Base-by-base conservation (phyloP, 2,797 vertebrate genomes). In the Spea hammondii region DNA sequence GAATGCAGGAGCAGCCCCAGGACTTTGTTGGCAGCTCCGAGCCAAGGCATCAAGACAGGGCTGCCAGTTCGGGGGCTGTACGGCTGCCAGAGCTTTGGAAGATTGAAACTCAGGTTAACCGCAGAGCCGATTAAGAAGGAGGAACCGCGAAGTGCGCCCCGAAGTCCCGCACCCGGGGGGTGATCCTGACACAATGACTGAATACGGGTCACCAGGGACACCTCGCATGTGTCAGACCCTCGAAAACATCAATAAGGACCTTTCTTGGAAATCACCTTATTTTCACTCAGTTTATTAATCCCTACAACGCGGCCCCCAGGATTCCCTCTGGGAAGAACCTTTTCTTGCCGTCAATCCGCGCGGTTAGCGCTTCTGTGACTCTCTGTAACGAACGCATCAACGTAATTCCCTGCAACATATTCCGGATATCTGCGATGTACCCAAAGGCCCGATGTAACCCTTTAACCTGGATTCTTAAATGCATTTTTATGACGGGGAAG, bases 1-100 rank as follows among this genome's bases (percentile, higher is more conserved):
- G 88, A 86, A 88, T 84, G 88, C 87, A 86, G 67, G 77, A 88
- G 87, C 86, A 82, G 86, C 85, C 86, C 85, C 64, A 77, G 78
- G 80, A 77, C 77, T 77, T 79, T 84, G 83, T 89, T 88, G 88
- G 88, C 88, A 86, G 82, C 32, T 8, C 72, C 62, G 59, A 65
- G 57, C 70, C 60, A 54, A 79, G 76, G 83, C 83, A 87, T 83
- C 73, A 72, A 59, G 79, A 73, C 72, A 76, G 76, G 8, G 72
- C 84, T 82, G 85, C 86, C 86, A 84, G 71, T 74, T 70, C 85
- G 84, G 86, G 87, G 84, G 82, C 78, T 72, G 47, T 51, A 8
- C 62, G 14, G 70, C 73, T 70, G 67, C 12, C 76, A 67, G 82
- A 69, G 12, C 14, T 65, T 70, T 74, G 70, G 47, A 48, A 70